Base-by-base conservation (phyloP, 2,113 vertebrate species). In the Myodes glareolus region DNA sequence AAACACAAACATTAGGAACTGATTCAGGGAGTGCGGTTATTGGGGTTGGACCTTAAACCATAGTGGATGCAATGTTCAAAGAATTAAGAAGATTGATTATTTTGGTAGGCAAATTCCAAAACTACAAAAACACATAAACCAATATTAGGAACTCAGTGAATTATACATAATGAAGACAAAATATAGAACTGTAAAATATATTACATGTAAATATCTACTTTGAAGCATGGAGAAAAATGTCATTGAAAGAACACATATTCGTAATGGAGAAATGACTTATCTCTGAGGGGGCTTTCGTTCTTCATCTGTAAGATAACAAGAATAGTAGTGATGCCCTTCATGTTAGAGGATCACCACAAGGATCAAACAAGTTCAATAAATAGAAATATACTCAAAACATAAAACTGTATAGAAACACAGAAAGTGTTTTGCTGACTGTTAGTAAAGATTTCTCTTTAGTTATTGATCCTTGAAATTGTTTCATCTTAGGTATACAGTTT, bases 91-190 rank as follows among this genome's bases (percentile, higher is more conserved):
- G 29, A 61, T 21, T 19, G 67, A 61, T 72, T 6, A 52, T 88
- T 91, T 92, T 45, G 85, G 10, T 93, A 67, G 52, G 52, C 25
- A 97, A 98, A 92, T 47, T 73, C 10, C 39, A 70, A 94, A 90
- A 87, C 33, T 72, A 81, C 63, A 33, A 39, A 50, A 47, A 42
- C 9, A 67, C 4, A 17, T 61, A 39, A 84, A 63, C 45, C 14
- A 0, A 95, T 93, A 96, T 68, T 75, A 94, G 61, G 89, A 94
- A 92, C 42, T 90, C 73, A 92, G 21, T 77, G 55, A 92, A 80
- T 91, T 55, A 58, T 80, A 68, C 16, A 58, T 13, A 76, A 16
- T 55, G 13, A 77, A 65, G 55, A 76, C 16, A 94, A 96, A 45
- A 67, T 33, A 85, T 21, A 31, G 31, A 92, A 31, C 58, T 55